A percentile compares a stretch with the other conserved stretches of the same genome.
Evolutionary conservation across 2,113 vertebrate genomes (phyloP).

Genomic region (Cyphotilapia sp.): DNA sequence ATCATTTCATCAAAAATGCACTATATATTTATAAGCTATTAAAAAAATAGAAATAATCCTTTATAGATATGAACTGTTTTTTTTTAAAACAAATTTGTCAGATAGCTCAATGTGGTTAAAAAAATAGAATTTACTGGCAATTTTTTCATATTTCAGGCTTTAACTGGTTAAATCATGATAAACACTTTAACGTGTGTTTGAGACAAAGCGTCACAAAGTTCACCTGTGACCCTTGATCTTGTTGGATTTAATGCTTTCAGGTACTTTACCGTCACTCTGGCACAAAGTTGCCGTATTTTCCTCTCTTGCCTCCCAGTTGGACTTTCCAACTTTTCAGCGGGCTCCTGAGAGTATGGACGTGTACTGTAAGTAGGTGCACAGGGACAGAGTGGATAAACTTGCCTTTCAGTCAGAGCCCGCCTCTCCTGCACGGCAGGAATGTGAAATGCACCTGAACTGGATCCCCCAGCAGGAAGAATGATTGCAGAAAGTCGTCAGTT

Average conservation of each 20-base stretch:
- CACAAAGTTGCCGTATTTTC: not conserved
- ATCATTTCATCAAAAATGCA: not conserved
- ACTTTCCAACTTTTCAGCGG: not conserved
- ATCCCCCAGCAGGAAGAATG: conserved; percentile 32
- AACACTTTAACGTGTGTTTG: not conserved
- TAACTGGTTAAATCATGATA: not conserved
- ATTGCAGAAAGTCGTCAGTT: not conserved
- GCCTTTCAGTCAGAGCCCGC: not conserved
- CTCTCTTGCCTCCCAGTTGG: not conserved
- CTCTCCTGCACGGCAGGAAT: conserved; percentile 21
- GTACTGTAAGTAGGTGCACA: not conserved
- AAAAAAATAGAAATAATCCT: not conserved
- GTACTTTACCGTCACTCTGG: not conserved
- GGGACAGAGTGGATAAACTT: not conserved
- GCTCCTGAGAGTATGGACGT: not conserved
- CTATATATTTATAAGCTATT: not conserved
- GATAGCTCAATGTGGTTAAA: not conserved
- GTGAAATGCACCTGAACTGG: conserved; percentile 50
- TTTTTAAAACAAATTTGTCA: not conserved
- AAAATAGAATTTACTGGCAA: not conserved
- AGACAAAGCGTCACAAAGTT: not conserved
- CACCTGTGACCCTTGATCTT: not conserved
- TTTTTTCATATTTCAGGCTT: not conserved
- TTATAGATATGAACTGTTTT: not conserved
- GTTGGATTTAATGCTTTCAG: not conserved